Base-by-base conservation (phyloP, 2,113 vertebrate genomes). In the Probosciger aterrimus region DNA sequence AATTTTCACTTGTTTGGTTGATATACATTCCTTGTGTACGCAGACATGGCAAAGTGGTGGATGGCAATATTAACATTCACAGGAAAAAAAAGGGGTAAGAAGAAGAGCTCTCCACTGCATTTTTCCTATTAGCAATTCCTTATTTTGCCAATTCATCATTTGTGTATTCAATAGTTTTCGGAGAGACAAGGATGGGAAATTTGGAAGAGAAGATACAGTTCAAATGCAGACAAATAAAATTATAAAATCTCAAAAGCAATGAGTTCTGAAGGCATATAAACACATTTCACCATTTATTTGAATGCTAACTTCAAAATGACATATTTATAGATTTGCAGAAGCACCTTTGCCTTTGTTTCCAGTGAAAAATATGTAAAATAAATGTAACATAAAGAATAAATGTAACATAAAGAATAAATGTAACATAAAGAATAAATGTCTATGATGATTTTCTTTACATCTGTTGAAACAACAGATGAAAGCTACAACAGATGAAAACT, bases 81-180 rank as follows among this genome's bases (percentile, higher is more conserved):
- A 62, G 13, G 13, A 14, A 44, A 65, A 63, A 62, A 25, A n/a
- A 35, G 1, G 11, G 4, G 3, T 18, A 55, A 53, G 16, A 88
- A 47, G 14, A 28, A 47, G 44, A 84, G 0, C 0, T 10, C 8
- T 64, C 16, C 6, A 9, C 4, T 35, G 14, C 2, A 27, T 52
- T 83, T 89, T 83, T 64, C 11, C 18, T 7, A 6, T 12, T 64
- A 71, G 3, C 33, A 57, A 73, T 1, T 3, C 35, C 19, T 60
- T 11, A 24, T 71, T 87, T 80, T 73, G 1, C 17, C 11, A 74
- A 2, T 46, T 55, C 20, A 41, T 39, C 11, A 1, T 10, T 44
- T 10, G 14, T 5, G 35, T 3, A 12, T 39, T 74, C 28, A 31
- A 17, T 23, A 68, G 13, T 63, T 68, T 55, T 74, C 53, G 35